Base-by-base conservation (phyloP, 23 tunicate species). In the Oikopleura vanhoeffeni region DNA sequence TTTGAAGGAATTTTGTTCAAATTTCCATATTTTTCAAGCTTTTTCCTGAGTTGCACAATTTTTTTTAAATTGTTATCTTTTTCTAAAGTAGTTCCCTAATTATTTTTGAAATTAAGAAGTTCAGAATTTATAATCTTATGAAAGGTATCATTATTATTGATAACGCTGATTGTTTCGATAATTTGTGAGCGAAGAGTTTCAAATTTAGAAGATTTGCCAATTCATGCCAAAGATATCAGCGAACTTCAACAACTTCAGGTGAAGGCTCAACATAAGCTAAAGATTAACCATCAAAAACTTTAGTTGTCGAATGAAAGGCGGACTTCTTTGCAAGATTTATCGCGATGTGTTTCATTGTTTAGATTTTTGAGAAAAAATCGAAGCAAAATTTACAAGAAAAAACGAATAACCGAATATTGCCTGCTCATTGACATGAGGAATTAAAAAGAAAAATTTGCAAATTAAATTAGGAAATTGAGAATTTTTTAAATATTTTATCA, bases 201-300 rank as follows among this genome's bases (percentile, higher is more conserved):
- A 33, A 28, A 24, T 38, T 71, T 30, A 3, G 79, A 71, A 71
- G 79, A 71, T 71, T 71, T 71, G 79, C 79, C 79, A 4, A 71
- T 71, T 71, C 32, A 71, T 30, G 79, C 79, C 32, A 13, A 3
- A 18, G 79, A 71, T 71, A 38, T 71, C 4, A 24, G 36, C 4
- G 79, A 71, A 30, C 79, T 71, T 30, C 79, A 71, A 30, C 36
- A 71, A 71, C 79, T 71, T 71, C 79, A 71, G 79, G 79, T 71
- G n/a, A n/a, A n/a, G n/a, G n/a, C n/a, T n/a, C n/a, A n/a, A n/a
- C n/a, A n/a, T n/a, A n/a, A n/a, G n/a, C n/a, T n/a, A n/a, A n/a
- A n/a, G n/a, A n/a, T n/a, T n/a, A n/a, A n/a, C n/a, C n/a, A n/a
- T n/a, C n/a, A n/a, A n/a, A n/a, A n/a, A n/a, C n/a, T n/a, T n/a